Conservation (phyloP, 2,797 vertebrate species). For the Nannoperca obscura region DNA sequence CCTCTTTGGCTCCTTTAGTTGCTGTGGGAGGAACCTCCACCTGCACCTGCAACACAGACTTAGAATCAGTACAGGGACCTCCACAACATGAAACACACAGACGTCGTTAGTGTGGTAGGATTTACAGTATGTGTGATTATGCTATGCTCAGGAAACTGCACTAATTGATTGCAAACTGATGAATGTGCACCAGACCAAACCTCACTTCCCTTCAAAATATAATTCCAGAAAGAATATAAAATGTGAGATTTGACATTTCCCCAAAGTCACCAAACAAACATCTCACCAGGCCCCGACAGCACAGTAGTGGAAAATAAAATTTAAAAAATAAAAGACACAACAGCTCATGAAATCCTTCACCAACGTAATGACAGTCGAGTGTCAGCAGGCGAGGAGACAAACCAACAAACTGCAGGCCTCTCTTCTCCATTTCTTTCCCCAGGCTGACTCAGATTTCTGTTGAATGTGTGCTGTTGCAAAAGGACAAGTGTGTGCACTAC, state of each 20-base stretch:
- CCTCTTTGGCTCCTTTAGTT: slow-evolving; percentile 69
- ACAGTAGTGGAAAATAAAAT: background rate
- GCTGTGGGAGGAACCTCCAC: slow-evolving; percentile 71
- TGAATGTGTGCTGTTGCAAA: background rate
- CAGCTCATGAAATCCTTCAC: slow-evolving; percentile 28
- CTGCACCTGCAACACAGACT: slow-evolving; percentile 78
- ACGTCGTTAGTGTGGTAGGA: background rate
- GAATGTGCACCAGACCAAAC: background rate
- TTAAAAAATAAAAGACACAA: background rate
- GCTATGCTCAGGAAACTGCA: background rate
- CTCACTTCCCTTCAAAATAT: background rate
- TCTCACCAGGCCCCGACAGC: background rate
- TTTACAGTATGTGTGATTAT: background rate
- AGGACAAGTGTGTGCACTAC: background rate
- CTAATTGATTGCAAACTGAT: too few species aligned
- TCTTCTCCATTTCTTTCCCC: slow-evolving; percentile 21
- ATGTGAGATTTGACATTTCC: background rate
- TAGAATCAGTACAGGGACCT: slow-evolving; percentile 23
- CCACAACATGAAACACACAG: background rate
- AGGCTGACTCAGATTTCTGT: slow-evolving; percentile 12
- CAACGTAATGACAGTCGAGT: slow-evolving; percentile 15
- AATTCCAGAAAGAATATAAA: background rate
- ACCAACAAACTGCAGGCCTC: background rate
- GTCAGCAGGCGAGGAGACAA: slow-evolving; percentile 10
- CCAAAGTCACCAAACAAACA: background rate